phyloP scores from a whole-genome alignment of 2,888 invertebrate genomes.

The Ectobius pallidus region DNA sequence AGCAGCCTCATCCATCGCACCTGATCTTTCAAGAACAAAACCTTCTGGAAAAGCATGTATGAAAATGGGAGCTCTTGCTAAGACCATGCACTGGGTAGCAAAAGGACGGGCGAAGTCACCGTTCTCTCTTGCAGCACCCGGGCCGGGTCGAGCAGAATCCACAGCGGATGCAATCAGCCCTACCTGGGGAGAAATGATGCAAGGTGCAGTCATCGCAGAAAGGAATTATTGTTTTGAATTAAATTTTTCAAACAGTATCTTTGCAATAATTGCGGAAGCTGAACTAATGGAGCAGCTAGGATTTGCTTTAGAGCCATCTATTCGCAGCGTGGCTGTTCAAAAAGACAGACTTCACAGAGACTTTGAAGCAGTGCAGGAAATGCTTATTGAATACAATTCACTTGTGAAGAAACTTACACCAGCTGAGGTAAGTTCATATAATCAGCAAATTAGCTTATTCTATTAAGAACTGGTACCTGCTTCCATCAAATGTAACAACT shows the following conservation, averaged over 20 bases:
- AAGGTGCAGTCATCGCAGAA: slow-evolving; percentile 70
- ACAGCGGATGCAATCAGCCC: slow-evolving; percentile 50
- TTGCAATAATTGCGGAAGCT: slow-evolving; percentile 72
- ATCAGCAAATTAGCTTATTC: no score
- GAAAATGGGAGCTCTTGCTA: slow-evolving; percentile 35
- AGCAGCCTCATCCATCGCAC: no score
- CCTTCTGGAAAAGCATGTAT: no score
- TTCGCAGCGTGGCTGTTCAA: slow-evolving; percentile 65
- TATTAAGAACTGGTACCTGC: no score
- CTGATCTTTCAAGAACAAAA: no score
- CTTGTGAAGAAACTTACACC: slow-evolving; percentile 68
- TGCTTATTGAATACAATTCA: slow-evolving; percentile 69
- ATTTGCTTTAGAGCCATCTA: slow-evolving; percentile 59
- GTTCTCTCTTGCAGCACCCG: no score
- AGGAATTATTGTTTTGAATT: slow-evolving; percentile 48
- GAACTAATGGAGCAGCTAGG: slow-evolving; percentile 77
- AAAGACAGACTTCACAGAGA: slow-evolving; percentile 69
- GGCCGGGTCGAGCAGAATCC: background rate
- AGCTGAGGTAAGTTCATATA: slow-evolving; percentile 65
- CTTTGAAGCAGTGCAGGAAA: slow-evolving; percentile 63
- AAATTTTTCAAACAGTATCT: slow-evolving; percentile 69
- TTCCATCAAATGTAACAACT: no score
- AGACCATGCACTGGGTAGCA: slow-evolving; percentile 42
- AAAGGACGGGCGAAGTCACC: slow-evolving; percentile 11
- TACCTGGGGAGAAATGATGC: slow-evolving; percentile 75